Evolutionary conservation across 2,113 vertebrate genomes (phyloP).

Genomic region (Micronisus gabar): DNA sequence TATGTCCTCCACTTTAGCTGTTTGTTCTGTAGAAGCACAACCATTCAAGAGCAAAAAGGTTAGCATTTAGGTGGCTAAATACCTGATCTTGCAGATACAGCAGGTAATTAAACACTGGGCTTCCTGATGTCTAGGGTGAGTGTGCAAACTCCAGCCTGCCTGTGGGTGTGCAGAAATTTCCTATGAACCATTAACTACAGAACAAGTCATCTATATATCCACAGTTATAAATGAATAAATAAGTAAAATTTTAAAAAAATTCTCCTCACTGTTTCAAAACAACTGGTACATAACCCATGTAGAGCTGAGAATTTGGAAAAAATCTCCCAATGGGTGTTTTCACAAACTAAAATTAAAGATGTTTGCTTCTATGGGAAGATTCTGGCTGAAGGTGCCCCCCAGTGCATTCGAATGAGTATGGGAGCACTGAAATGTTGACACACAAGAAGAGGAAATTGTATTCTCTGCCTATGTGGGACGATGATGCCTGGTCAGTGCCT

Average conservation of each 20-base stretch:
- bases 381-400: not conserved
- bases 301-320: not conserved
- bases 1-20: not conserved
- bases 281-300: not conserved
- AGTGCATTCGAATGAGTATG: not conserved
- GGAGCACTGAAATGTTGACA: not conserved
- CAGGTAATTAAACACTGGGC: constrained; percentile 26
- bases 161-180: not conserved
- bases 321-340: not conserved
- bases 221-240: not conserved
- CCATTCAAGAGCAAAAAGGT: constrained; percentile 33
- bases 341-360: not conserved
- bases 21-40: constrained; percentile 13
- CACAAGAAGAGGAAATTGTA: not conserved
- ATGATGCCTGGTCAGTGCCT: not conserved
- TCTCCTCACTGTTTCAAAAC: not conserved
- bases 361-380: not conserved
- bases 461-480: not conserved
- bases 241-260: not conserved
- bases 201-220: not conserved
- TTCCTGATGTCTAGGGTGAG: not conserved
- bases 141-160: not conserved
- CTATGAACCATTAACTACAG: not conserved
- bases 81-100: constrained; percentile 16
- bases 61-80: not conserved